Conservation (phyloP, 2,113 vertebrate species). For the rat (Rattus norvegicus) region GRCr8 NC_086029.1:56061501-56062000, state of each 20-base stretch:
- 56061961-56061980: not conserved
- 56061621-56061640: constrained; percentile 76
- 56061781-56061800: constrained; percentile 67
- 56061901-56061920: constrained; percentile 72
- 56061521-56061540: constrained; percentile 45
- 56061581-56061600: constrained; percentile 63
- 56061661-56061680: constrained; percentile 75
- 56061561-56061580: constrained; percentile 62
- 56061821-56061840: constrained; percentile 74
- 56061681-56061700: constrained; percentile 65
- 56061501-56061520: constrained; percentile 45
- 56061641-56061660: constrained; percentile 82
- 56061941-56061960: constrained; percentile 63
- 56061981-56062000: constrained; percentile 41
- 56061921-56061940: constrained; percentile 59
- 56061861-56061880: constrained; percentile 71
- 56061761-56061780: constrained; percentile 67
- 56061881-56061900: constrained; percentile 54
- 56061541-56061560: constrained; percentile 78
- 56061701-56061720: constrained; percentile 74
- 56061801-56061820: constrained; percentile 74
- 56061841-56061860: constrained; percentile 74
- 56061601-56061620: constrained; percentile 59
- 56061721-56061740: constrained; percentile 78
- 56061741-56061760: constrained; percentile 77